Conservation (phyloP, 2,888 invertebrate genomes). For the Atethmia centrago region DNA sequence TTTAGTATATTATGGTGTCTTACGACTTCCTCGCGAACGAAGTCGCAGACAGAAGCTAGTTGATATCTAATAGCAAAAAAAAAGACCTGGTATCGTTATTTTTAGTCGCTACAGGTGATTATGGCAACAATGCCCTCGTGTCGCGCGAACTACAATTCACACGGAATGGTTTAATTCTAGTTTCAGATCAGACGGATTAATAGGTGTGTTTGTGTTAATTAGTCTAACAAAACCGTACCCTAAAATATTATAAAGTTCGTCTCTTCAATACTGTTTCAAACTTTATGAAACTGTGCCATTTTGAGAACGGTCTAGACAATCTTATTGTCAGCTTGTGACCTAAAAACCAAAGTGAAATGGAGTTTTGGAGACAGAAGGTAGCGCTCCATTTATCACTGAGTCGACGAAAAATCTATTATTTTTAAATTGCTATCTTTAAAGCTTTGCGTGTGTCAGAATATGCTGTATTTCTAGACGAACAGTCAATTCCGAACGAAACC, state of each 20-base stretch:
- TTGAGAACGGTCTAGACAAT: conserved; percentile 48
- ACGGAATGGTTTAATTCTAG: not conserved
- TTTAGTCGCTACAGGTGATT: not conserved
- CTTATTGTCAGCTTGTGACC: conserved; percentile 49
- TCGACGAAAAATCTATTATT: conserved; percentile 42
- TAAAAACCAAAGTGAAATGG: conserved; percentile 60
- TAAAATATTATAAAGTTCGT: not conserved
- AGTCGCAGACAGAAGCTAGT: no score
- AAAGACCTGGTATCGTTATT: no score
- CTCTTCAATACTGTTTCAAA: conserved; percentile 15
- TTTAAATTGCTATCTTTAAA: not conserved
- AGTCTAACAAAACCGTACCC: not conserved
- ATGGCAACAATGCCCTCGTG: no score
- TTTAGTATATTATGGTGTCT: no score
- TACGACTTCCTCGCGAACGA: no score
- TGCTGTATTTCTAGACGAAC: no score
- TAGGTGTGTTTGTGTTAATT: not conserved
- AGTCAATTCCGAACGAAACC: no score
- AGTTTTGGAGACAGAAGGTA: conserved; percentile 42
- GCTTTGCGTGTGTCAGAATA: no score
- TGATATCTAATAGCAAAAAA: no score
- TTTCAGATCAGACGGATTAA: not conserved
- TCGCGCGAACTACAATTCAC: not conserved
- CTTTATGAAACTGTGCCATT: conserved; percentile 33
- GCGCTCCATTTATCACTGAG: conserved; percentile 42